Base-by-base conservation (phyloP, 2,888 invertebrate genomes). In the Eristalis tenax region DNA sequence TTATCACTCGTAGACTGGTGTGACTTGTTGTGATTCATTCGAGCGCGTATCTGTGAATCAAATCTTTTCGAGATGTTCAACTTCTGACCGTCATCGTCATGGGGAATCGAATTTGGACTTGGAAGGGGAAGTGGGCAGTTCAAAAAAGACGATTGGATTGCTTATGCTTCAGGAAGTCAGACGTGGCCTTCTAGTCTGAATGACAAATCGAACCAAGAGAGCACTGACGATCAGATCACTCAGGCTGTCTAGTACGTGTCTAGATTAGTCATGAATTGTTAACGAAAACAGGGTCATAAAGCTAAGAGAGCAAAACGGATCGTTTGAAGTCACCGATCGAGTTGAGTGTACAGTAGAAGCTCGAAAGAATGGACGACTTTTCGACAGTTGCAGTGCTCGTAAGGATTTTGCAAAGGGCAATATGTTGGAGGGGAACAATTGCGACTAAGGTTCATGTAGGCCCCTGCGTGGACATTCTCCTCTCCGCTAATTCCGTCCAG, bases 1-100 rank as follows among this genome's bases (percentile, higher is more conserved):
- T 80, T 79, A 73, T 68, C 73, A 61, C 23, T 59, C 40, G 22
- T 35, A 43, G 50, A 50, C 18, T 18, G 50, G 50, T n/a, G 50
- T 50, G 18, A 50, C n/a, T 6, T 18, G 50, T 1, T 50, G 50
- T 50, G 50, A 50, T 50, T 50, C 50, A 50, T 50, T 18, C 6
- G 1, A 0, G n/a, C n/a, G 43, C 43, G 43, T 43, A 43, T 43
- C 50, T 18, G 18, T 50, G 43, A 50, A 50, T 50, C 2, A 18
- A 50, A 18, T 38, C 38, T 11, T 38, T 2, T 11, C 4, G 13
- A 38, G 38, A 38, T 38, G 38, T 50, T 50, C 18, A 50, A 43
- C 18, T 50, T n/a, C 18, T 50, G 4, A n/a, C n/a, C 1, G 43
- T 50, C 43, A 18, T n/a, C 28, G 28, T 28, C 28, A 28, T 5